Conservation (phyloP, 2,113 vertebrate species). For the Pyrgilauda ruficollis region DNA sequence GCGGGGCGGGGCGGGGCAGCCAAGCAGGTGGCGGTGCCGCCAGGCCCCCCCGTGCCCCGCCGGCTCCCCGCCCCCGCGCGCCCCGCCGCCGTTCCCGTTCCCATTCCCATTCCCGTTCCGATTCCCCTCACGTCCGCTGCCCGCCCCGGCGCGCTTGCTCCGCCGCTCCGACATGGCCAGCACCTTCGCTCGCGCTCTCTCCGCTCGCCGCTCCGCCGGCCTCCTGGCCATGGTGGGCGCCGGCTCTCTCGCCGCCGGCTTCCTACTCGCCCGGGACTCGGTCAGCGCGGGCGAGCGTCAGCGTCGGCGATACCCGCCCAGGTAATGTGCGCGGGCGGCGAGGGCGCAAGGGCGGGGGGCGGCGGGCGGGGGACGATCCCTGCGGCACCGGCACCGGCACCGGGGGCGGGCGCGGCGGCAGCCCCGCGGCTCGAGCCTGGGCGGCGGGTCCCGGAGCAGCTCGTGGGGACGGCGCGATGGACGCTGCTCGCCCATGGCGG, state of each 20-base stretch:
- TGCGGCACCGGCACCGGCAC: neutral
- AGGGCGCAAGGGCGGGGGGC: neutral
- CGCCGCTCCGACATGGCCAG: slow-evolving; percentile 78
- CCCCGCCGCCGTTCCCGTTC: neutral
- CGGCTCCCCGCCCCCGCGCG: no score
- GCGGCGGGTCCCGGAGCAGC: neutral
- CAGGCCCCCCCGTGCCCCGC: no score
- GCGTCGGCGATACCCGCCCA: slow-evolving; percentile 87
- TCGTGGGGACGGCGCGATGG: neutral
- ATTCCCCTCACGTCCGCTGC: slow-evolving; percentile 32
- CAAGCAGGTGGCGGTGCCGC: neutral
- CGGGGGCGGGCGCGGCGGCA: neutral
- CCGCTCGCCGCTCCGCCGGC: slow-evolving; percentile 75
- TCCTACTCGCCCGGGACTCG: slow-evolving; percentile 82
- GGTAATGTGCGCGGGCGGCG: slow-evolving; percentile 71
- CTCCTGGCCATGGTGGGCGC: slow-evolving; percentile 86
- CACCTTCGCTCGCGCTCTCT: slow-evolving; percentile 83
- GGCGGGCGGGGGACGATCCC: neutral
- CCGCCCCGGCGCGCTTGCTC: slow-evolving; percentile 44
- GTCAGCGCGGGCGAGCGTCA: slow-evolving; percentile 76
- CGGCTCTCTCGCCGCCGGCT: slow-evolving; percentile 83
- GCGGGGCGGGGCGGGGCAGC: neutral
- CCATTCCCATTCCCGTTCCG: neutral
- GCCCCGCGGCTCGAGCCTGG: neutral
- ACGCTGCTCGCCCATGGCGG: neutral